Conservation (phyloP, 2,797 vertebrate species). For the Remorina albescens region DNA sequence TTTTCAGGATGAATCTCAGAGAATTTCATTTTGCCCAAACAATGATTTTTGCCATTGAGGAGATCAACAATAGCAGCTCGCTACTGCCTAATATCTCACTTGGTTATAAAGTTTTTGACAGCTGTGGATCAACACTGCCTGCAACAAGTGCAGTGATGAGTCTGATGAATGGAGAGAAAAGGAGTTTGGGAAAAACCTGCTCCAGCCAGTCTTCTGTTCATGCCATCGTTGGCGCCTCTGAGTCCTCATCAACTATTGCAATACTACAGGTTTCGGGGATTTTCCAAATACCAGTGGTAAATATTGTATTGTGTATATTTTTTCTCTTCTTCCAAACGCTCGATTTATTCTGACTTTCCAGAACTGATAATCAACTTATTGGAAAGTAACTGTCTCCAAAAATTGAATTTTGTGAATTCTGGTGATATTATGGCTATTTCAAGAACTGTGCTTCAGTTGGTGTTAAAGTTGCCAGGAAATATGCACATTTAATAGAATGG, state of each 20-base stretch:
- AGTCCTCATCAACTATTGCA: conserved; percentile 83
- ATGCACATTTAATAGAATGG: not conserved
- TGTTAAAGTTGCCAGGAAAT: not conserved
- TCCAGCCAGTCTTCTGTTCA: conserved; percentile 73
- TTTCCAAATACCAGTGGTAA: conserved; percentile 86
- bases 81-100: conserved; percentile 80
- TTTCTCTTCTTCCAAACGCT: not conserved
- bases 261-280: conserved; percentile 79
- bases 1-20: conserved; percentile 79
- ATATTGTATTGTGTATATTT: not conserved
- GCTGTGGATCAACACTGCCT: conserved; percentile 78
- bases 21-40: conserved; percentile 85
- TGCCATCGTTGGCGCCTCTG: conserved; percentile 82
- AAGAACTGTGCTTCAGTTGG: no score
- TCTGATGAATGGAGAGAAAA: conserved; percentile 78
- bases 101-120: conserved; percentile 83
- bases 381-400: not conserved
- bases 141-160: conserved; percentile 78
- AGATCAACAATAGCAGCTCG: conserved; percentile 84
- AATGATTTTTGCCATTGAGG: conserved; percentile 86
- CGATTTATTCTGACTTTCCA: not conserved
- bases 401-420: not conserved
- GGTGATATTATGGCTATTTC: not conserved
- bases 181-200: conserved; percentile 63
- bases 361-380: not conserved